Conservation (phyloP, 2,113 vertebrate genomes). For the Gymnocephalus cernua region DNA sequence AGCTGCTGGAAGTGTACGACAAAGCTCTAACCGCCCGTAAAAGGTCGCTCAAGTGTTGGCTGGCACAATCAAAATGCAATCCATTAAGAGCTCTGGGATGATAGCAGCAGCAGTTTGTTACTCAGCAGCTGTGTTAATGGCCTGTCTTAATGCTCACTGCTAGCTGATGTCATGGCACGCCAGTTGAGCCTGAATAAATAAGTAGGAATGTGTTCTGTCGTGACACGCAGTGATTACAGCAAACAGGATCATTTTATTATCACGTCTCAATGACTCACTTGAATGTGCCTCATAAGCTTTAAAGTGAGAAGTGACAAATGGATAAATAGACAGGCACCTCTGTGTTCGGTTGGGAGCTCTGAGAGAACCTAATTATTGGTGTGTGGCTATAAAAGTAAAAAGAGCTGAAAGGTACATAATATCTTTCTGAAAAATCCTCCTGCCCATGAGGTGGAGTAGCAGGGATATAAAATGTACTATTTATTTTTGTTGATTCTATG, state of each 20-base stretch:
- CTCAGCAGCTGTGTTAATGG: slow-evolving; percentile 84
- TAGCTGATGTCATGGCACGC: slow-evolving; percentile 74
- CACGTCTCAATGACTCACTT: slow-evolving; percentile 59
- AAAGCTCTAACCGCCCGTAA: slow-evolving; percentile 77
- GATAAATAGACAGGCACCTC: slow-evolving; percentile 7
- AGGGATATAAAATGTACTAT: not conserved
- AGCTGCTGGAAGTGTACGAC: slow-evolving; percentile 82
- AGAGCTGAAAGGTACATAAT: not conserved
- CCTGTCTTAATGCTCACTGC: slow-evolving; percentile 73
- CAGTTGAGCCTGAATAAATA: slow-evolving; percentile 68
- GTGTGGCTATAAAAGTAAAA: not conserved
- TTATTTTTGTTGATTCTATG: no score
- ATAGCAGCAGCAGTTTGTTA: slow-evolving; percentile 82
- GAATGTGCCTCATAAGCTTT: slow-evolving; percentile 34
- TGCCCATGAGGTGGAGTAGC: not conserved
- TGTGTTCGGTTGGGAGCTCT: not conserved
- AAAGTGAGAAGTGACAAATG: slow-evolving; percentile 48
- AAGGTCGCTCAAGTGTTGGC: slow-evolving; percentile 72
- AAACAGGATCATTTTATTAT: slow-evolving; percentile 66
- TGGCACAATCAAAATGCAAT: slow-evolving; percentile 86
- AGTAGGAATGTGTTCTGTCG: slow-evolving; percentile 75
- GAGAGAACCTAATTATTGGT: not conserved
- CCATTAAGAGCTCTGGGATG: slow-evolving; percentile 86
- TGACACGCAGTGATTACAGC: slow-evolving; percentile 67
- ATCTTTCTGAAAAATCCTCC: not conserved